Percentiles rank a stretch among this genome's conserved stretches.
Evolutionary conservation across 1,140 invertebrate genomes (phyloP).

Genomic region (Leptinotarsa defecta): DNA sequence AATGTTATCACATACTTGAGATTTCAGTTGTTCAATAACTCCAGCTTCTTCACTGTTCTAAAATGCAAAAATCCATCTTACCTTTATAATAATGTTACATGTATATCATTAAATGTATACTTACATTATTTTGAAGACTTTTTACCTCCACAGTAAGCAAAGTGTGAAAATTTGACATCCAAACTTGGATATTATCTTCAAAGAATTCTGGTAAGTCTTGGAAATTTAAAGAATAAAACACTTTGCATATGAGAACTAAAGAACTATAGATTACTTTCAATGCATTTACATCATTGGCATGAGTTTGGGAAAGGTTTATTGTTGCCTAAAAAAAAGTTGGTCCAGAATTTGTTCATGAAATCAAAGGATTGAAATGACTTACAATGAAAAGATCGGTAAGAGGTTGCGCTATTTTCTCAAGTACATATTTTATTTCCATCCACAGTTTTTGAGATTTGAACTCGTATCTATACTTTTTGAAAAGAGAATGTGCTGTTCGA

Average conservation of each 20-base stretch:
- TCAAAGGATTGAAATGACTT: slow-evolving; percentile 48
- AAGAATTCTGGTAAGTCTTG: slow-evolving; percentile 98
- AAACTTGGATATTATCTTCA: slow-evolving; percentile 93
- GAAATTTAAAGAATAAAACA: slow-evolving; percentile 95
- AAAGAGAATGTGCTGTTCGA: slow-evolving; percentile 92
- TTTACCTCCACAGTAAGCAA: slow-evolving; percentile 81
- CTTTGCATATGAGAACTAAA: slow-evolving; percentile 88
- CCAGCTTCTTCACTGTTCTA: slow-evolving; percentile 76
- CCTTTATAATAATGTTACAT: no score
- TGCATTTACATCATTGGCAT: slow-evolving; percentile 78
- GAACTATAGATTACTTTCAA: slow-evolving; percentile 90
- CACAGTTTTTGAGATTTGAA: slow-evolving; percentile 94
- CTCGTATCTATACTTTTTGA: slow-evolving; percentile 94
- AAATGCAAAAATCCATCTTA: neutral
- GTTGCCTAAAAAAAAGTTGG: slow-evolving; percentile 68
- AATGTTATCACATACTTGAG: slow-evolving; percentile 95
- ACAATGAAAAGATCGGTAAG: slow-evolving; percentile 90
- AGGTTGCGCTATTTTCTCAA: slow-evolving; percentile 91
- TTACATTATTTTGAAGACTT: slow-evolving; percentile 68
- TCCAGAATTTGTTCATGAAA: neutral
- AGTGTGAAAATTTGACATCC: slow-evolving; percentile 90
- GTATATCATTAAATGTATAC: slow-evolving; percentile 36
- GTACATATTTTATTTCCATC: slow-evolving; percentile 95
- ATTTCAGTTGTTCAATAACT: slow-evolving; percentile 87
- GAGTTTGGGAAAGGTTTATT: slow-evolving; percentile 78